Conservation (phyloP, 2,888 invertebrate genomes). For the Argynnis bischoffii region DNA sequence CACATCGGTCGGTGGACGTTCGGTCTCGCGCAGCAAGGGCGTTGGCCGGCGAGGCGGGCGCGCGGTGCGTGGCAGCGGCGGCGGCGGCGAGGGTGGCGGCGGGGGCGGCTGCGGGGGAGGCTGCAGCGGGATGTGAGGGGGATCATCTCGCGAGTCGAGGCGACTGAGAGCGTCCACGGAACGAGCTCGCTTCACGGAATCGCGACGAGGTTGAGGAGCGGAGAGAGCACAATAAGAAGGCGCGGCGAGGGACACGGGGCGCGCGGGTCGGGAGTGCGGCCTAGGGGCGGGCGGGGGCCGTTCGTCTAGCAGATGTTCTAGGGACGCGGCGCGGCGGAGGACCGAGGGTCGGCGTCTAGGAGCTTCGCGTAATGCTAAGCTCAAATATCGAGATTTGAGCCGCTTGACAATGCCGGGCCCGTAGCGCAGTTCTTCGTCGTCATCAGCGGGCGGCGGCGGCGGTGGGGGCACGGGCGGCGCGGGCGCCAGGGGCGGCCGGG, state of each 20-base stretch:
- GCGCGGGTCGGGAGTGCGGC: conserved; percentile 52
- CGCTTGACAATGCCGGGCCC: conserved; percentile 96
- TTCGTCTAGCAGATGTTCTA: conserved; percentile 92
- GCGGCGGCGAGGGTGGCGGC: conserved; percentile 53
- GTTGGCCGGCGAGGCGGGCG: conserved; percentile 76
- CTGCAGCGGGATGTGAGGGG: conserved; percentile 69
- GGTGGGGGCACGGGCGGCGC: conserved; percentile 56
- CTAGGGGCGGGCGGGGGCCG: conserved; percentile 61
- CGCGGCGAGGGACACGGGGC: conserved; percentile 58
- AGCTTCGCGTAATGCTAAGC: conserved; percentile 90
- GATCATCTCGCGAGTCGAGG: conserved; percentile 84
- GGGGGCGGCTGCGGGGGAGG: conserved; percentile 84
- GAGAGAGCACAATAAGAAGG: conserved; percentile 49
- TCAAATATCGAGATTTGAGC: conserved; percentile 92
- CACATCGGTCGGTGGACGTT: conserved; percentile 93
- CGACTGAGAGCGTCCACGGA: conserved; percentile 92
- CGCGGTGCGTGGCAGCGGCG: conserved; percentile 75
- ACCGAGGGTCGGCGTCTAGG: conserved; percentile 86
- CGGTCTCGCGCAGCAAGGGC: conserved; percentile 87
- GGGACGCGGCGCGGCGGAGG: conserved; percentile 90
- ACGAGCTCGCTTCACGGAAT: conserved; percentile 90
- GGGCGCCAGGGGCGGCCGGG: conserved; percentile 49
- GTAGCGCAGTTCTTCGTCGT: conserved; percentile 90
- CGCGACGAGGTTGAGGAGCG: conserved; percentile 71
- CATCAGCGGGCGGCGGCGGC: conserved; percentile 58